Evolutionary conservation across 1,140 invertebrate species (phyloP), one percentile per base, ranked within the genome.

Genomic region (Habropoda laboriosa): DNA sequence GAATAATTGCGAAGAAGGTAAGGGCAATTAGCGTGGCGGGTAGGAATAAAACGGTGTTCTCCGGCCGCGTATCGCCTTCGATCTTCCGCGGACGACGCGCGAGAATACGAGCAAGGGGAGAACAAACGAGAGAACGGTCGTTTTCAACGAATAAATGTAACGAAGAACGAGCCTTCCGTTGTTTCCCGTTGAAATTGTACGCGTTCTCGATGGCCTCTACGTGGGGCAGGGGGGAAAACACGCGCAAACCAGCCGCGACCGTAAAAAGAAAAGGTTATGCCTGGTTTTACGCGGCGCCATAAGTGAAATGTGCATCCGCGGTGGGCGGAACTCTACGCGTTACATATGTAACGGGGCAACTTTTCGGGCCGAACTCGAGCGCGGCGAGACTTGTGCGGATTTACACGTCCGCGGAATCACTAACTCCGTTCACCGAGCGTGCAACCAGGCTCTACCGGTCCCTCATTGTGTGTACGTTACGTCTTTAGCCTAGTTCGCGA

Each of bases 251-350:
- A 24, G 24, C 30, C 13, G 66, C 18, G 49, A 16, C 55, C 71
- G 64, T 87, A 87, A 84, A 87, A 84, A 73, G 66, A 40, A 64
- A 68, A 77, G 61, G 53, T 70, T 71, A 49, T 67, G 61, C 47
- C 57, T 55, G 49, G 68, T 81, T 87, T 87, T 86, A 86, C 77
- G 76, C 71, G 42, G 55, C 58, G 61, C 75, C 68, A 80, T 87
- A 88, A 88, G 87, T 86, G 87, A 87, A 84, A 87, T 79, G 79
- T 75, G 82, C 81, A 75, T 80, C 78, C 75, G 76, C 75, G 42
- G 76, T 71, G 42, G 40, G 67, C 71, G 70, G 68, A 35, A 40
- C 57, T 73, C 47, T 51, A 24, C 55, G 76, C 58, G 81, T 88
- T 87, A 86, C 86, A 74, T 86, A 81, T 86, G 83, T 84, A 87